Base-by-base conservation (phyloP, 2,113 vertebrate species). In the Malurus alboscapulatus region DNA sequence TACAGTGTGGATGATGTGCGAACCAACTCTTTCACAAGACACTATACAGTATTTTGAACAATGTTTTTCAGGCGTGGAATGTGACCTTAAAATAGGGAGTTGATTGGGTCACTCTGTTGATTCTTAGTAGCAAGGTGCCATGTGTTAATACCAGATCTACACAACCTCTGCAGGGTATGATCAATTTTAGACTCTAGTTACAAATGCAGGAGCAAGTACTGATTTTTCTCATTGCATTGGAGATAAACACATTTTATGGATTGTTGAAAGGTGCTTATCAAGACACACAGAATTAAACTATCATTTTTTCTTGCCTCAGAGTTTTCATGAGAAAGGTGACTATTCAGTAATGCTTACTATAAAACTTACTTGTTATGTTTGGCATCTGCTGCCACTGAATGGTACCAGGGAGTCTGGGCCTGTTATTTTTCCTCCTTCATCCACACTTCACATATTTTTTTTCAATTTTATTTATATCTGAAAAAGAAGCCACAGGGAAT, bases 321-420 rank as follows among this genome's bases (percentile, higher is more conserved):
- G 14, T 75, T 94, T 87, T 88, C 51, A 83, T 94, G 58, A 84
- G 78, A 86, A 93, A 95, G 54, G 58, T 92, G 71, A 68, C 81
- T 84, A 79, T 65, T 61, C 2, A 0, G 12, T 84, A 89, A 91
- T 87, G 50, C 68, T 75, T 88, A 44, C 61, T 86, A 53, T 94
- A 94, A 94, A 93, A 92, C 59, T 50, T 88, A 78, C 45, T 93
- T 96, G 92, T 96, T 97, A 80, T 90, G 40, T 85, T 96, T 97
- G 95, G 93, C 93, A 91, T 91, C 75, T 71, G 25, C 68, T 63
- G 32, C 74, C 36, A 62, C 69, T 93, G 88, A 94, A 76, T 93
- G 94, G 92, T 95, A 97, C 92, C 90, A 89, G 86, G 74, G 50
- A 96, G 92, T 96, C 90, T 95, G 90, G 78, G 90, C 83, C 82